phyloP scores from a whole-genome alignment of 2,113 vertebrate genomes.

The Atrichornis clamosus region DNA sequence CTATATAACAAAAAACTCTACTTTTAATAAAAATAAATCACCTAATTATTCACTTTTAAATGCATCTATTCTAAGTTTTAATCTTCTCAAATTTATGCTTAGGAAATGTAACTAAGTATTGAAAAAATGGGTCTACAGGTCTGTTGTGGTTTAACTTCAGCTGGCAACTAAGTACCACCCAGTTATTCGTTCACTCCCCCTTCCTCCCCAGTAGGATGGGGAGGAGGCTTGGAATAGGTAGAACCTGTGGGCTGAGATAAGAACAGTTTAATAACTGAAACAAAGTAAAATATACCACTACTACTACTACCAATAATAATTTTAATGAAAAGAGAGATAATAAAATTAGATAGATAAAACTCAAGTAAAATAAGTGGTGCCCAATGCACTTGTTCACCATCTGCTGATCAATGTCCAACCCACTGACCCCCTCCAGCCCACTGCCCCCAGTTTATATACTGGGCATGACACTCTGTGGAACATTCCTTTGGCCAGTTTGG shows the following conservation, averaged over 20 bases:
- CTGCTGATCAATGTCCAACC: fast-evolving
- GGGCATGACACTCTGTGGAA: background rate
- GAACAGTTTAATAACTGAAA: background rate
- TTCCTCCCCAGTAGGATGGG: background rate
- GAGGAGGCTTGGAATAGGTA: background rate
- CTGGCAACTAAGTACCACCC: background rate
- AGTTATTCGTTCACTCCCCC: background rate
- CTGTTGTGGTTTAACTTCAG: background rate
- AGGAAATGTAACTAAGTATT: background rate
- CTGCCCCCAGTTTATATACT: background rate
- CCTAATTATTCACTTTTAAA: background rate
- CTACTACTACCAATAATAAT: background rate
- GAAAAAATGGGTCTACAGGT: background rate
- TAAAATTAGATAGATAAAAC: background rate
- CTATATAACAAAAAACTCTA: background rate
- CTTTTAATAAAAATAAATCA: background rate
- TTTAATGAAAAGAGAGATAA: background rate
- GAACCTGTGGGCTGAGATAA: background rate
- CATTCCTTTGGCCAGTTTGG: background rate
- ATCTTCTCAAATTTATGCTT: background rate
- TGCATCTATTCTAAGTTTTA: background rate
- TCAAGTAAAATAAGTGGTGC: background rate
- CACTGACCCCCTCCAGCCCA: background rate
- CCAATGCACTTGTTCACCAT: background rate
- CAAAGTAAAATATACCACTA: background rate